Evolutionary conservation across 2,888 invertebrate genomes (phyloP), one percentile per base, ranked within the genome.

Genomic region (Diarsia rubi): DNA sequence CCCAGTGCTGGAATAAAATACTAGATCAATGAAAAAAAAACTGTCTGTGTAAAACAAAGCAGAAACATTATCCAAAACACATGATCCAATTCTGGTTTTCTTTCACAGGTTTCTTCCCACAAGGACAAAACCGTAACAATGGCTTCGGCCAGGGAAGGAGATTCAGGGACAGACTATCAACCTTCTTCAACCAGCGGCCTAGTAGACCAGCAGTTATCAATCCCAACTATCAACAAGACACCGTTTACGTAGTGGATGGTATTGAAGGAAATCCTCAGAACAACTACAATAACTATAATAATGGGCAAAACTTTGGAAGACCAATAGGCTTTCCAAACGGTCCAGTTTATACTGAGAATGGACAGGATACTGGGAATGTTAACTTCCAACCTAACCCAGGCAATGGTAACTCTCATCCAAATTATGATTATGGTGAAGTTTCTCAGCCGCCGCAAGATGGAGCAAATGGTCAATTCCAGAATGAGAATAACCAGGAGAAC

Each of bases 41-140:
- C 37, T n/a, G 45, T 27, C 1, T 14, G 6, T 45, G 3, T 42
- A 14, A 71, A 31, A 77, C 44, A 31, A 14, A 69, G 19, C 27
- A n/a, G 16, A 3, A 24, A 5, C 21, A 14, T 24, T 1, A 14
- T 0, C 19, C 5, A 1, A 8, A 44, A 31, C 16, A 31, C 21
- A 24, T 31, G 0, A 27, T 12, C 42, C 47, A 60, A 57, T 42
- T 45, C 1, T 0, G 8, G 69, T 84, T 67, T 59, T 64, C 68
- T 76, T 73, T 74, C 73, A 45, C 91, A 94, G 94, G 93, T 79
- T 93, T 93, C 88, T 92, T 90, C 82, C 90, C 89, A 19, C 89
- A 86, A 85, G 88, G 92, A 54, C 89, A 90, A 42, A 88, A 90
- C 47, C 87, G 90, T 16, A 87, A 90, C 49, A 85, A 88, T 77